A percentile compares a stretch with the other conserved stretches of the same genome.
phyloP scores from a whole-genome alignment of 2,888 invertebrate species.

The Pandemis cinnamomeana region DNA sequence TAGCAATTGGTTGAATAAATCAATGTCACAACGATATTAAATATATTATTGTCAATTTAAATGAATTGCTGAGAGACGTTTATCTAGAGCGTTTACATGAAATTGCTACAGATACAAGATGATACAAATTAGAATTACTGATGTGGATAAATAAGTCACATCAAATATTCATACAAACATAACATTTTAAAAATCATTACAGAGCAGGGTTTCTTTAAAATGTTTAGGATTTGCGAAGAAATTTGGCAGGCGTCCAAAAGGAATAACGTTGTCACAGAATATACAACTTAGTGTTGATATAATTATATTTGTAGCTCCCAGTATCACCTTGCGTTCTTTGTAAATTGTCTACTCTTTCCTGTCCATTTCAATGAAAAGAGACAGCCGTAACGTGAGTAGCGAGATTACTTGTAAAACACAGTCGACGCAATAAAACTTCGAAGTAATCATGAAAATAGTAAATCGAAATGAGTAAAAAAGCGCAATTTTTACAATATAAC shows the following conservation, averaged over 20 bases:
- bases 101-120: background rate
- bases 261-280: background rate
- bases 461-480: too few relatives aligned
- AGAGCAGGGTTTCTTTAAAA: background rate
- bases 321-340: background rate
- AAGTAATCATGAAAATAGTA: background rate
- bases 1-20: background rate
- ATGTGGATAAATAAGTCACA: slow-evolving; percentile 22
- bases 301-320: background rate
- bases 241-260: slow-evolving; percentile 27
- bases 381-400: background rate
- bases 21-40: background rate
- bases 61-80: background rate
- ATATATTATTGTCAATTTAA: background rate
- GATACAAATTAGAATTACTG: slow-evolving; percentile 26
- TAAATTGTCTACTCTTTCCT: background rate
- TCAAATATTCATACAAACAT: slow-evolving; percentile 15
- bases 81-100: slow-evolving; percentile 1
- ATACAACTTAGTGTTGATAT: background rate
- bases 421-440: background rate
- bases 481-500: too few relatives aligned
- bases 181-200: slow-evolving; percentile 13
- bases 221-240: slow-evolving; percentile 17
- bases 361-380: background rate
- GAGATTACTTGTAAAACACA: background rate